Percentiles rank a stretch among this genome's conserved stretches.
Conservation (phyloP, 2,888 invertebrate genomes). For the Tetramorium bicarinatum region DNA sequence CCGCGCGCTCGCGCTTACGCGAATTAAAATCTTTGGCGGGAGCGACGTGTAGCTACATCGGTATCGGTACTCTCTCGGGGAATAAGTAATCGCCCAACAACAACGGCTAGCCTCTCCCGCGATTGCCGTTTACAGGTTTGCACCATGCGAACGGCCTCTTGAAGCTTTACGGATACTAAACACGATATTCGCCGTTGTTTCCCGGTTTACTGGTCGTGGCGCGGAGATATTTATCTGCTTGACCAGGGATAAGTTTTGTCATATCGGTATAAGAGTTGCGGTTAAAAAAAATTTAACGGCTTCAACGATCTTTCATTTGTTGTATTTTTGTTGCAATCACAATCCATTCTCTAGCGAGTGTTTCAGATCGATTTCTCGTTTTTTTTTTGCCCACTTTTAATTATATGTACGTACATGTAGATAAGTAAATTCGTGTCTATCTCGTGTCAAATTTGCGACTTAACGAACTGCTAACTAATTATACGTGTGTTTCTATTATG, state of each 20-base stretch:
- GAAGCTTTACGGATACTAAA: constrained; percentile 72
- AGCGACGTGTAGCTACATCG: constrained; percentile 10
- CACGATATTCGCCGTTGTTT: constrained; percentile 65
- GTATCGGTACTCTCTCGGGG: constrained; percentile 66
- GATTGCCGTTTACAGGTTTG: constrained; percentile 74
- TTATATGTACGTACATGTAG: neutral
- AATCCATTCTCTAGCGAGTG: neutral
- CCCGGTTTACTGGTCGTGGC: constrained; percentile 14
- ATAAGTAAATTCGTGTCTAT: neutral
- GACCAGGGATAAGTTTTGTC: neutral
- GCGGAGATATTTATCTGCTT: constrained; percentile 26
- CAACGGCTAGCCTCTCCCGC: constrained; percentile 64
- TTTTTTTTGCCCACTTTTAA: neutral
- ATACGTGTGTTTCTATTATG: constrained; percentile 2
- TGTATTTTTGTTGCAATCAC: neutral
- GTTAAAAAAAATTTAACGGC: neutral
- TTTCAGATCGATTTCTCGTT: constrained; percentile 13
- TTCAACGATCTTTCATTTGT: neutral
- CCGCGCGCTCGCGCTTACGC: neutral
- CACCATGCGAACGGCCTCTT: constrained; percentile 70
- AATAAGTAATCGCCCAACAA: constrained; percentile 68
- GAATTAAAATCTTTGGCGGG: constrained; percentile 24
- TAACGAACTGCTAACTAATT: constrained; percentile 15
- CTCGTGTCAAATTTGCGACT: neutral
- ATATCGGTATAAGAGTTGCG: neutral